A percentile compares a stretch with the other conserved stretches of the same genome.
Evolutionary conservation across 2,797 vertebrate genomes (phyloP).

Genomic region (Graptemys geographica): DNA sequence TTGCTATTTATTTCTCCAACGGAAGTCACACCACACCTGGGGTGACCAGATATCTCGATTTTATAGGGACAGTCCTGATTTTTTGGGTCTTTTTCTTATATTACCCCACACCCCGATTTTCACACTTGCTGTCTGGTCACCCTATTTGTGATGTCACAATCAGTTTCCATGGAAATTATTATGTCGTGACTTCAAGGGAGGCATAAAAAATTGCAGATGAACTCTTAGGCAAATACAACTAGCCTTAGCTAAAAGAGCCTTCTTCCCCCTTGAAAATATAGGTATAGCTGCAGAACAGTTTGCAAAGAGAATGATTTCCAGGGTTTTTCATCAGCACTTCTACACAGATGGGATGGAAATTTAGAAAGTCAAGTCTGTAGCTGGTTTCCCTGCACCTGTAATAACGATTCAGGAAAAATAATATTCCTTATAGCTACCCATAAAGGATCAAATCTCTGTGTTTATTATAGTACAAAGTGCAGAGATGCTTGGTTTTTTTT

Average conservation of each 20-base stretch:
- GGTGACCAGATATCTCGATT: too few relatives aligned
- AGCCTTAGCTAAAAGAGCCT: background rate
- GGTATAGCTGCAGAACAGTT: background rate
- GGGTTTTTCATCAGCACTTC: background rate
- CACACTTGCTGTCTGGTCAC: too few relatives aligned
- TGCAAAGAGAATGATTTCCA: background rate
- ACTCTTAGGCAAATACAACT: background rate
- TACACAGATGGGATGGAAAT: background rate
- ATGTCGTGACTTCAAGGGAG: background rate
- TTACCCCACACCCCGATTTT: too few relatives aligned
- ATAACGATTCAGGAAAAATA: background rate
- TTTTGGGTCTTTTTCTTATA: too few relatives aligned
- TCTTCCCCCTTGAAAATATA: background rate
- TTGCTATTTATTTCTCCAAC: background rate
- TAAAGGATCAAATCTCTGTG: constrained; percentile 16
- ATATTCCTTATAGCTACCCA: background rate
- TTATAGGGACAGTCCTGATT: too few relatives aligned
- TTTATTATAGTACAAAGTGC: background rate
- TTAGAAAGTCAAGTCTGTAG: background rate
- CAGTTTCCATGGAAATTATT: background rate
- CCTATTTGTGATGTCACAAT: background rate
- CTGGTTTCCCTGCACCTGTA: background rate
- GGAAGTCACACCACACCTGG: background rate
- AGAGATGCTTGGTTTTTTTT: constrained; percentile 45
- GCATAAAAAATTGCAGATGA: constrained; percentile 5